Evolutionary conservation across 1,140 invertebrate genomes (phyloP).

Genomic region (Vanessa tameamea): DNA sequence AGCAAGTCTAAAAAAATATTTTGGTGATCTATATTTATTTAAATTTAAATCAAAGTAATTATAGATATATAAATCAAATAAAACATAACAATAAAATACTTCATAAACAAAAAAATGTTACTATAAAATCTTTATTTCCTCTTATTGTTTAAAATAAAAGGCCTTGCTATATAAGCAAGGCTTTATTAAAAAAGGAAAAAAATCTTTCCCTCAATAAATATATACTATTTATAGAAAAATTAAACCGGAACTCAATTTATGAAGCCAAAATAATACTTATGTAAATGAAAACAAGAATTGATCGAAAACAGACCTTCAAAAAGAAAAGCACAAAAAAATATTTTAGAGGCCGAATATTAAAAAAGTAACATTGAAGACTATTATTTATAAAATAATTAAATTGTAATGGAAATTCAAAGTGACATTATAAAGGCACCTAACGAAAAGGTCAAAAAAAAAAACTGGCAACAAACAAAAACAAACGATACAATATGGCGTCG

Average conservation of each 20-base stretch:
- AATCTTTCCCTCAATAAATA: not conserved
- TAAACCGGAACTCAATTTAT: not conserved
- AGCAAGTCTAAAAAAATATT: no score
- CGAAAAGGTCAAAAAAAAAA: conserved; percentile 15
- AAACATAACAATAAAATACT: no score
- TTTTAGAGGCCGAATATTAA: not conserved
- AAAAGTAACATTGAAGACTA: not conserved
- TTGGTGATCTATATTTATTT: no score
- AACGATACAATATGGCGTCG: conserved; percentile 61
- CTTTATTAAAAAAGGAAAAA: not conserved
- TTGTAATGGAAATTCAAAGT: not conserved
- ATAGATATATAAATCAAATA: not conserved
- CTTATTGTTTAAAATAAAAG: not conserved
- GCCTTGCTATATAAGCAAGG: not conserved
- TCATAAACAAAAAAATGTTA: no score
- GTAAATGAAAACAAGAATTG: not conserved
- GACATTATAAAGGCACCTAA: no score
- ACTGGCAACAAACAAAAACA: conserved; percentile 49
- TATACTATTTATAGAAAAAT: not conserved
- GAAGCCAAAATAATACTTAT: not conserved
- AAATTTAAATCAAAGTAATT: not conserved
- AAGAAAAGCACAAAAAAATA: not conserved
- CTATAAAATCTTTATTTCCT: not conserved
- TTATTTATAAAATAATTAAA: not conserved
- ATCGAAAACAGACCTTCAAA: not conserved